Base-by-base conservation (phyloP, 2,888 invertebrate genomes). In the Nemapogon koenigi region DNA sequence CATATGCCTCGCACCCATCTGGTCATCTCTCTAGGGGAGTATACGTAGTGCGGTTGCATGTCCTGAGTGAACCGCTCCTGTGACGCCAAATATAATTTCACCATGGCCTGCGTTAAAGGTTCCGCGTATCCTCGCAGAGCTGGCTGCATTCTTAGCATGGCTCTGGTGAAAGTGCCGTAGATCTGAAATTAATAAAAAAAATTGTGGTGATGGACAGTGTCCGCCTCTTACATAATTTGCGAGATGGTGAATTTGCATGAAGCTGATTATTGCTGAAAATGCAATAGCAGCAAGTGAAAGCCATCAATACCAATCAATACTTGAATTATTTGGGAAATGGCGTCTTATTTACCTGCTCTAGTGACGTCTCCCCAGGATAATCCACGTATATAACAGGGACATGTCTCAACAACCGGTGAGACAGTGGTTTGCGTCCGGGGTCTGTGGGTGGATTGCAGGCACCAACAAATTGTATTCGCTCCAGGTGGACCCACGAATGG, bases 361-460 rank as follows among this genome's bases (percentile, higher is more conserved):
- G 83, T 1, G 98, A 99, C 0, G 93, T 92, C 70, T 97, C 96
- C 43, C 98, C 99, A 2, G 99, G 99, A 67, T 99, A 99, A 73
- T 99, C 99, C 30, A 99, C 99, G 65, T 99, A 99, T 47, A 99
- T 94, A 35, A 99, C 94, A 1, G 99, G 98, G 7, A 99, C 98
- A 62, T 99, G 99, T 2, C 99, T 79, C 46, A 94, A 65, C 64
- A 92, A 90, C 0, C 84, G 72, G 68, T 94, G 93, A 26, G 96
- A 94, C 4, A 97, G 82, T 2, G 97, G 97, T 68, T 98, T 98
- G 46, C 98, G 86, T 26, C 98, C 98, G 1, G 98, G 98, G 83
- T 99, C 99, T 2, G 99, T 99, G 0, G 99, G 99, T 22, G 99
- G 99, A 82, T 99, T 99, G 71, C 99, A 99, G 42, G 99, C 99